Evolutionary conservation across 2,797 vertebrate genomes (phyloP), one percentile per base, ranked within the genome.

Genomic region (Mormyrus proboscirostris): DNA sequence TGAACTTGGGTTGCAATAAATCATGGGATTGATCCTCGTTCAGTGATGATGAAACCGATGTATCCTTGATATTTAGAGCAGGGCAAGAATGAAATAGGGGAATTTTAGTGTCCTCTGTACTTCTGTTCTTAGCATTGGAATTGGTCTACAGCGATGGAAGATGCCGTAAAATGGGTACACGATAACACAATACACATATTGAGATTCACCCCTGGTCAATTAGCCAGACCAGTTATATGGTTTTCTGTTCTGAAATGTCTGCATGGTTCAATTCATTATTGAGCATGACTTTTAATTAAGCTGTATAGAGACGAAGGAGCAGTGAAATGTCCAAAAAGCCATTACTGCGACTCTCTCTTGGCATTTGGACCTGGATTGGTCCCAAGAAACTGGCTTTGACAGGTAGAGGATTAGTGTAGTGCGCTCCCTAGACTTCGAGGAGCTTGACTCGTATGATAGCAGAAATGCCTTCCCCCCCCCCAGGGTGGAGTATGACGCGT

Each of bases 401-500:
- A 0, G 25, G 62, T 29, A 33, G 62, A 38, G 73, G 33, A 38
- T 57, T 38, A 51, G 5, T 3, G 12, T 3, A 16, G 85, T 10
- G 2, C 0, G 47, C 50, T 50, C 10, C n/a, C 22, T 12, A 0
- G 12, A 8, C 22, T 65, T 3, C n/a, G 59, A 50, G 16, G 49
- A 8, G 19, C 25, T 49, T 44, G 19, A 44, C 53, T 29, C 3
- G 33, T 10, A 49, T 85, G 19, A 49, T 22, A 47, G 12, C 12
- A 19, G 3, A 19, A 9, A 12, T 5, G 25, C 5, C 69, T 50
- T 3, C 16, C 73, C 14, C 25, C 6, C 3, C 38, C 10, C 44
- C 90, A 99, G 99, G 93, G 93, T 99, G 76, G 99, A 99, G 90
- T 99, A 99, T 10, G 99, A 99, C 88, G 98, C 99, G 0, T 99